Conservation (phyloP, 2,888 invertebrate genomes). For the Coelogynopora nodosa region DNA sequence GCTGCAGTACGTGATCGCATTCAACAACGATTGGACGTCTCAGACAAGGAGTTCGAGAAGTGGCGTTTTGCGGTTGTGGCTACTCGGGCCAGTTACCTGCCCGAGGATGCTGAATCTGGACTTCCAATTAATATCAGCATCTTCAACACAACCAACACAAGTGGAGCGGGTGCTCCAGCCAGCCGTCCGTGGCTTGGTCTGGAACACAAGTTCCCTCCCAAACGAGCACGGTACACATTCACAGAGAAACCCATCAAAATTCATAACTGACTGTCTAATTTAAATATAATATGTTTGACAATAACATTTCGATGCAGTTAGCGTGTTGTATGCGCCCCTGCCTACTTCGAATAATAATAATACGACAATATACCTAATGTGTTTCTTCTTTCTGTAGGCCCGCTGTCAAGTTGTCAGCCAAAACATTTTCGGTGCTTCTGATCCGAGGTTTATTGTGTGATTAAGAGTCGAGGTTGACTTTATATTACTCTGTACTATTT, state of each 20-base stretch:
- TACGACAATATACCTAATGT: not conserved
- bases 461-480: too few relatives aligned
- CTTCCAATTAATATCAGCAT: not conserved
- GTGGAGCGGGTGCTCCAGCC: not conserved
- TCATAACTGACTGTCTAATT: constrained; percentile 39
- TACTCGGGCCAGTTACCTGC: constrained; percentile 14
- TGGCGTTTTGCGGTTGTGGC: constrained; percentile 46
- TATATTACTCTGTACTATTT: not conserved
- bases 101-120: constrained; percentile 41
- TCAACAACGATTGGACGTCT: constrained; percentile 44
- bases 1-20: constrained; percentile 42
- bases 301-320: too few relatives aligned
- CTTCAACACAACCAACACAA: constrained; percentile 28
- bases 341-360: too few relatives aligned
- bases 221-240: constrained; percentile 37
- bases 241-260: constrained; percentile 46
- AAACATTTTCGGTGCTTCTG: not conserved
- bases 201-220: constrained; percentile 43
- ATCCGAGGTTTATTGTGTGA: not conserved
- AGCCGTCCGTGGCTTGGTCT: constrained; percentile 41
- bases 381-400: not conserved
- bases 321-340: too few relatives aligned
- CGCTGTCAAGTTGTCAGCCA: not conserved
- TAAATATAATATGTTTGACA: not conserved
- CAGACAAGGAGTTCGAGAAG: constrained; percentile 47